Evolutionary conservation across 2,888 invertebrate genomes (phyloP), one percentile per base, ranked within the genome.

Genomic region (Ectobius pallidus): DNA sequence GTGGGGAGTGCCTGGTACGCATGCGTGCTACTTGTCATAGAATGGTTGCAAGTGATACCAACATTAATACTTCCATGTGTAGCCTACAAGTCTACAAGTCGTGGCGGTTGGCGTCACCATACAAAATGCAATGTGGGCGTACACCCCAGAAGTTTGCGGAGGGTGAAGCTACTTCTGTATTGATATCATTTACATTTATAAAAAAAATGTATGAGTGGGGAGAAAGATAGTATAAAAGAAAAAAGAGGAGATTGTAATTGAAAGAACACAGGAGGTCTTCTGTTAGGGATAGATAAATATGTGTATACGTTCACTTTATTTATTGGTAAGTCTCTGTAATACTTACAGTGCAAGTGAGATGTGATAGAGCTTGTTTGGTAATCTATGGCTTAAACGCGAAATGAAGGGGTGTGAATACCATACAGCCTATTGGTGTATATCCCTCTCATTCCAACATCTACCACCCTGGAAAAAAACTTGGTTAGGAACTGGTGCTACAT

Each of bases 221-320:
- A 25, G 55, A 55, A 27, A 9, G 58, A 22, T 30, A 30, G n/a
- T 9, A n/a, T n/a, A 16, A 16, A 32, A 58, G 58, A 30, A 58
- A 30, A 30, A 27, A 30, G 27, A 16, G 58, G 18, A n/a, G 16
- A 3, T n/a, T 58, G n/a, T 58, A 58, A 58, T 58, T 58, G 62
- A 62, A 62, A 39, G 16, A 25, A 39, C 30, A 39, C 32, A 42
- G 62, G 63, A 30, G 69, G 62, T 42, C 69, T 42, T 46, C 69
- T 73, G 72, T 63, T 16, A 14, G n/a, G 42, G 72, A 73, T 73
- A 62, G 72, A 73, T 73, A 73, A 73, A 73, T 73, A 73, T 73
- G 55, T 25, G 46, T 39, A 1, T 58, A 65, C 52, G 39, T 42
- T 42, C 55, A 22, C 25, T 49, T 71, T 65, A 71, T 65, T 49